Conservation (phyloP, 2,797 vertebrate genomes). For the Melanotaenia boesemani region DNA sequence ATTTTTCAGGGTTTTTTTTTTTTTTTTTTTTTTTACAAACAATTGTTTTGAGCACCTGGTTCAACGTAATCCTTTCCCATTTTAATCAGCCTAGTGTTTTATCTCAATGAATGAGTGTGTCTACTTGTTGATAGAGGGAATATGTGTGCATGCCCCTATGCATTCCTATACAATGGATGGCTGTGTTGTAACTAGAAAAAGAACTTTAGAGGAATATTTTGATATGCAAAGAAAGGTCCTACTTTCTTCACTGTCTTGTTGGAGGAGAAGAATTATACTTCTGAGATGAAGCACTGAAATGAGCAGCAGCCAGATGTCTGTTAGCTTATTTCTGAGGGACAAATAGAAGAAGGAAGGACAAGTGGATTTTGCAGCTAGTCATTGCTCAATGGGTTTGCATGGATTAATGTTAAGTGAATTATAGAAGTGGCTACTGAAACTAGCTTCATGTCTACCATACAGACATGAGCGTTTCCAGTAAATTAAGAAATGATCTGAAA, state of each 20-base stretch:
- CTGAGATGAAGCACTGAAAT: not conserved
- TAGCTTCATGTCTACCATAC: not conserved
- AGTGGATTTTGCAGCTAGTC: not conserved
- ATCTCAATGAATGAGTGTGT: conserved; percentile 63
- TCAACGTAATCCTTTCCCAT: conserved; percentile 70
- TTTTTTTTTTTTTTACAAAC: conserved; percentile 42
- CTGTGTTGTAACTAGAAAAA: conserved; percentile 41
- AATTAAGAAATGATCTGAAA: not conserved
- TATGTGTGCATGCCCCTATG: conserved; percentile 42
- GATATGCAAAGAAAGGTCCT: not conserved
- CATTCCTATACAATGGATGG: conserved; percentile 18
- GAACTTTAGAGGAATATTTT: conserved; percentile 12
- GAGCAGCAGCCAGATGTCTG: not conserved
- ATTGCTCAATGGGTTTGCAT: not conserved
- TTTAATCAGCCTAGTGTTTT: conserved; percentile 76
- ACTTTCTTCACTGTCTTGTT: not conserved
- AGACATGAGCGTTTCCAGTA: not conserved
- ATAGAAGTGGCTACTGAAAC: not conserved
- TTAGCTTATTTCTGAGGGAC: not conserved
- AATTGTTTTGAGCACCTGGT: conserved; percentile 75
- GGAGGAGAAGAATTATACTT: not conserved
- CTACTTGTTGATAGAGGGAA: conserved; percentile 16
- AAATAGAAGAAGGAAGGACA: not conserved
- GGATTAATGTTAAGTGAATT: not conserved
- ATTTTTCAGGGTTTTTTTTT: conserved; percentile 47